Evolutionary conservation across 1,140 invertebrate genomes (phyloP).

Genomic region (Propsilocerus akamusi): DNA sequence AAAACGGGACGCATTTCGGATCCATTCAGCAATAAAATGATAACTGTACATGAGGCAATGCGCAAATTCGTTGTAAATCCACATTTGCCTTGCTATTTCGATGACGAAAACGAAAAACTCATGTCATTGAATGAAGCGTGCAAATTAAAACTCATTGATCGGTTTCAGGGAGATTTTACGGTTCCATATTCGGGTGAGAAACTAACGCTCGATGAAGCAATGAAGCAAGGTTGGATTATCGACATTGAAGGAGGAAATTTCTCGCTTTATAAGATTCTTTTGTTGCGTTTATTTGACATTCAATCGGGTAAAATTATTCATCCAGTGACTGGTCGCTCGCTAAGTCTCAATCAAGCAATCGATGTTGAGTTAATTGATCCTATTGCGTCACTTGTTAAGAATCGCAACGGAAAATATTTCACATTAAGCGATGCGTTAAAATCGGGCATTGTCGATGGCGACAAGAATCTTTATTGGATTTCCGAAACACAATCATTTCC

Average conservation of each 20-base stretch:
- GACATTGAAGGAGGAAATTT: conserved; percentile 70
- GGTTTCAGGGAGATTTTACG: conserved; percentile 54
- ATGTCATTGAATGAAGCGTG: conserved; percentile 59
- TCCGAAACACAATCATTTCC: conserved; percentile 42
- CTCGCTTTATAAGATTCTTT: conserved; percentile 61
- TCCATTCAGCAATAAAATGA: conserved; percentile 48
- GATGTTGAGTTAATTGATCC: conserved; percentile 51
- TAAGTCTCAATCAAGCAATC: conserved; percentile 53
- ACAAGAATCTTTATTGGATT: conserved; percentile 43
- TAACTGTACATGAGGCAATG: conserved; percentile 71
- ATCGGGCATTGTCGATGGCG: conserved; percentile 45
- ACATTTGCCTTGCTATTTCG: conserved; percentile 59
- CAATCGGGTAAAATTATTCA: conserved; percentile 56
- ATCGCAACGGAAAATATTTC: conserved; percentile 45
- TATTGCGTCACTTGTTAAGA: conserved; percentile 47
- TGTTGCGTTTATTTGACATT: conserved; percentile 62
- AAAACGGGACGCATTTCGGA: conserved; percentile 63
- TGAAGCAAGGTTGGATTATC: conserved; percentile 59
- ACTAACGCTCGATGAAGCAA: conserved; percentile 50
- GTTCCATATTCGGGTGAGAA: conserved; percentile 43
- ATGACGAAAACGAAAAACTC: conserved; percentile 45
- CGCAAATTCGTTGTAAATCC: conserved; percentile 60
- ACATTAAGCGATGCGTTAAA: conserved; percentile 48
- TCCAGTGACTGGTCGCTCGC: conserved; percentile 53
- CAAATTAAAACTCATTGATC: conserved; percentile 60